Base-by-base conservation (phyloP, 2,888 invertebrate genomes). In the Microchrysa polita region DNA sequence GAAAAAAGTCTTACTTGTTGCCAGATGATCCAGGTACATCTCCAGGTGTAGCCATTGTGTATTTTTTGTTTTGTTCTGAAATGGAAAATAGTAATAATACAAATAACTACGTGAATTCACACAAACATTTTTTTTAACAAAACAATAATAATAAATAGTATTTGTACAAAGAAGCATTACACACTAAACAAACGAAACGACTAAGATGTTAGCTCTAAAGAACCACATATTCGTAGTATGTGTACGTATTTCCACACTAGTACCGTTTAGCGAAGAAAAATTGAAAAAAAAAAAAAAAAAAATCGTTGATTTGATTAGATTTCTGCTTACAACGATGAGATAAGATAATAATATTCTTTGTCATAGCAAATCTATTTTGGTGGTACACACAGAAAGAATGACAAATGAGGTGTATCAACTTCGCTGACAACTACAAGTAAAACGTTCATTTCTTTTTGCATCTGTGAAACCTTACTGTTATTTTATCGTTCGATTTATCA, bases 1-100 rank as follows among this genome's bases (percentile, higher is more conserved):
- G 59, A 59, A 12, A 59, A n/a, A 67, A 48, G 52, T 77, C 79
- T 79, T 79, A 80, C 80, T 80, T 79, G 73, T 73, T 78, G n/a
- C 55, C 55, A 16, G 79, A 78, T 65, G 79, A 77, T 23, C 79
- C 76, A 20, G 79, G 75, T 61, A 74, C 76, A 72, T 76, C 76
- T 55, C 73, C 72, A 55, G 52, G 73, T 61, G 74, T 74, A 53
- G 74, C 74, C 76, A 76, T 76, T 69, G 72, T 74, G 48, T 65
- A n/a, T 22, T 52, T 27, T 57, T 59, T 40, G 20, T 57, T 71
- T n/a, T n/a, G n/a, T n/a, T 42, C 69, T 72, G 44, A 57, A 74
- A 72, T 20, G 20, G 10, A 74, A 59, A 34, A 22, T 34, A 34
- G n/a, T n/a, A n/a, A n/a, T n/a, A n/a, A n/a, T n/a, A n/a, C n/a